phyloP scores from a whole-genome alignment of 1,140 invertebrate genomes.

The Nymphalis io region DNA sequence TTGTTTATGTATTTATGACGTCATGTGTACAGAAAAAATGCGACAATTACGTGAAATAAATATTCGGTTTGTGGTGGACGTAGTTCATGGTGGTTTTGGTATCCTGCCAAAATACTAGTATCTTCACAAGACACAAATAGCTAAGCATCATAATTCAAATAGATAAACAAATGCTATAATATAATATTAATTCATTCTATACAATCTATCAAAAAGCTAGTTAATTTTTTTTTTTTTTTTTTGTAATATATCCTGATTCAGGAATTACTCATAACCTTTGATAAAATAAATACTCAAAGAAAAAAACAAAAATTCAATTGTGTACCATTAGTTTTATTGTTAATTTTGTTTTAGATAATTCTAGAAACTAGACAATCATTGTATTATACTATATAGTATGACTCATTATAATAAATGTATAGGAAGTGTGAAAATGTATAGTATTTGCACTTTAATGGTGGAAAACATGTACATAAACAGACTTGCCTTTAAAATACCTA shows the following conservation, averaged over 20 bases:
- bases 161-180: slow-evolving; percentile 5
- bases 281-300: too few species aligned
- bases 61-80: slow-evolving; percentile 21
- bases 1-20: slow-evolving; percentile 24
- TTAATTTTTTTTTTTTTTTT: too few species aligned
- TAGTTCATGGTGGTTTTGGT: slow-evolving; percentile 43
- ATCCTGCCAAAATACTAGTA: slow-evolving; percentile 42
- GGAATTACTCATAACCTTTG: too few species aligned
- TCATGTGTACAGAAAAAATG: not conserved
- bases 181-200: not conserved
- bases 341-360: not conserved
- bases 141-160: slow-evolving; percentile 28
- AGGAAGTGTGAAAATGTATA: slow-evolving; percentile 1
- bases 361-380: slow-evolving; percentile 4
- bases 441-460: not conserved
- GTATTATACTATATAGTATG: not conserved
- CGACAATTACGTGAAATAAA: slow-evolving; percentile 18
- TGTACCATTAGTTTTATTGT: too few species aligned
- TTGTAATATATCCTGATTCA: too few species aligned
- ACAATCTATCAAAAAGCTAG: too few species aligned
- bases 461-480: not conserved
- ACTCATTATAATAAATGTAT: slow-evolving; percentile 1
- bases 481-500: not conserved
- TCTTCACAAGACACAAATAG: slow-evolving; percentile 41
- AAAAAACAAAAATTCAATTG: too few species aligned